Percentiles rank a stretch among this genome's conserved stretches.
Evolutionary conservation across 2,797 vertebrate genomes (phyloP).

Genomic region (Gymnoscopelus microlampas): DNA sequence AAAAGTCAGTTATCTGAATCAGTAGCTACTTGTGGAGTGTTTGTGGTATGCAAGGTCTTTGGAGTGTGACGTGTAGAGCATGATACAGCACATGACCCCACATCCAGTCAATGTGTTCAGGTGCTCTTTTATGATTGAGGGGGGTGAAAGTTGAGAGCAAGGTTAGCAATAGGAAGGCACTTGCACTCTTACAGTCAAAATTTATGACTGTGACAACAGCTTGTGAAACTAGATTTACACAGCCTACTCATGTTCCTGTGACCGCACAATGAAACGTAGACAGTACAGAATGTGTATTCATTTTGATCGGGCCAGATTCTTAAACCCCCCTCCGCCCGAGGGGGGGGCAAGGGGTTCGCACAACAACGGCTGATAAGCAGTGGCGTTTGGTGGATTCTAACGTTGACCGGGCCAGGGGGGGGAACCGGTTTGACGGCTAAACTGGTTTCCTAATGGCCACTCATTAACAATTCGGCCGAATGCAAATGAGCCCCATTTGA

Average conservation of each 20-base stretch:
- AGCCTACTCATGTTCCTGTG: neutral
- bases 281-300: neutral
- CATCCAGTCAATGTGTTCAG: neutral
- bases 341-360: too few relatives aligned
- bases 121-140: constrained; percentile 38
- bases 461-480: too few relatives aligned
- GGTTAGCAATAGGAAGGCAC: neutral
- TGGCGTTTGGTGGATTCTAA: too few relatives aligned
- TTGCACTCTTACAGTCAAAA: neutral
- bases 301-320: too few relatives aligned
- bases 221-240: too few relatives aligned
- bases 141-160: constrained; percentile 38
- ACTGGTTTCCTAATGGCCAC: too few relatives aligned
- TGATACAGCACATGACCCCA: constrained; percentile 14
- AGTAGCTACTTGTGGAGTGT: neutral
- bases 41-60: constrained; percentile 8
- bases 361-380: too few relatives aligned
- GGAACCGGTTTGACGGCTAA: too few relatives aligned
- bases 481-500: too few relatives aligned
- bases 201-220: neutral
- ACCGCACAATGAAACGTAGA: too few relatives aligned
- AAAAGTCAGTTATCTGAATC: constrained; percentile 12
- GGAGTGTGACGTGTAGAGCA: constrained; percentile 1
- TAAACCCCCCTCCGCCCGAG: too few relatives aligned
- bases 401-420: too few relatives aligned